Percentiles rank a stretch among this genome's conserved stretches.
Evolutionary conservation across 2,888 invertebrate genomes (phyloP).

Genomic region (Rhopalosiphum nymphaeae): DNA sequence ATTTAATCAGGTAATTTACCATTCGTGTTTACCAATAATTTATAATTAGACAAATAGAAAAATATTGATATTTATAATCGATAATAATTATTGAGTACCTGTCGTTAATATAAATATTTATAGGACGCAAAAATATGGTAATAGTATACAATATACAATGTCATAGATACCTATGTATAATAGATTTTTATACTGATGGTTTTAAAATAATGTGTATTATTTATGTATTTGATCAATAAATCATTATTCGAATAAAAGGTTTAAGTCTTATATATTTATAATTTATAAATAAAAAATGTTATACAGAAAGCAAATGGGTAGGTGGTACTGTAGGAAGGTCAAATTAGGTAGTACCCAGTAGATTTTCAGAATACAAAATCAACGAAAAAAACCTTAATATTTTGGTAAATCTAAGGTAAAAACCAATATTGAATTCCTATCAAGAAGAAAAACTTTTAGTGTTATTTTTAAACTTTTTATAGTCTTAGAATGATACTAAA

Average conservation of each 20-base stretch:
- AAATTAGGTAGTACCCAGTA: background rate
- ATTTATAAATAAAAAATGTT: background rate
- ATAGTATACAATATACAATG: background rate
- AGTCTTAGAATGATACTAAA: background rate
- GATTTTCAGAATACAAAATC: background rate
- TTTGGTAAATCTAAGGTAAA: background rate
- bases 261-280: background rate
- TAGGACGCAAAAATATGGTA: background rate
- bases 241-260: background rate
- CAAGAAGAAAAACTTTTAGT: background rate
- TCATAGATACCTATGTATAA: background rate
- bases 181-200: background rate
- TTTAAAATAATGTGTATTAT: background rate
- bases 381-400: background rate
- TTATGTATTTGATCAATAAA: background rate
- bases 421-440: background rate
- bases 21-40: slow-evolving; percentile 19
- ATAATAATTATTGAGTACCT: background rate
- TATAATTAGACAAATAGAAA: slow-evolving; percentile 9
- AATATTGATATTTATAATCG: slow-evolving; percentile 4
- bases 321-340: background rate
- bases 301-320: background rate
- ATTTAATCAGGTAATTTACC: background rate
- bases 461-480: background rate
- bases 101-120: background rate